phyloP scores from a whole-genome alignment of 1,140 invertebrate species.

The Apis mellifera region DNA sequence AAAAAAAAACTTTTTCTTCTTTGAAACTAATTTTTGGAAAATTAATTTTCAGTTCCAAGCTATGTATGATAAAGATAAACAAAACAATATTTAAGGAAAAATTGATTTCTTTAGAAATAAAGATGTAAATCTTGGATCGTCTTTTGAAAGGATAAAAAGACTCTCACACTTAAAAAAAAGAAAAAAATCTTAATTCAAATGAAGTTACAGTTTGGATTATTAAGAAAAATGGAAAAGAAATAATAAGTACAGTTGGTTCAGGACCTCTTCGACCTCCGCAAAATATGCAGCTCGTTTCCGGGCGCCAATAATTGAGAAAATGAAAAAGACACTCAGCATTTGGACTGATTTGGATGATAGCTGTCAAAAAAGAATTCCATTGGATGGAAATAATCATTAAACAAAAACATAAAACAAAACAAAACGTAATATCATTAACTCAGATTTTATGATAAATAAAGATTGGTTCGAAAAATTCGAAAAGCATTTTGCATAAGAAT shows the following conservation, averaged over 20 bases:
- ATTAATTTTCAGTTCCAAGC: conserved; percentile 28
- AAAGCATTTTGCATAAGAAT: conserved; percentile 48
- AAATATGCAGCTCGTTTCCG: no score
- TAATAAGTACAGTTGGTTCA: conserved; percentile 25
- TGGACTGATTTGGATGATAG: conserved; percentile 38
- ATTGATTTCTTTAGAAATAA: conserved; percentile 17
- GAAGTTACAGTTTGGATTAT: conserved; percentile 33
- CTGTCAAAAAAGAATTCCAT: conserved; percentile 31
- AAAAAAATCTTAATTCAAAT: conserved; percentile 32
- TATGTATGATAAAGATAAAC: conserved; percentile 29
- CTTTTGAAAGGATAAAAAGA: conserved; percentile 35
- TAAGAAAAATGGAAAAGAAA: conserved; percentile 37
- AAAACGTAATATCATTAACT: no score
- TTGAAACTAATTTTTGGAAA: conserved; percentile 4
- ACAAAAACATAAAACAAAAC: no score
- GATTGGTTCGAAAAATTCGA: conserved; percentile 77
- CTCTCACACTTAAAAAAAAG: conserved; percentile 5
- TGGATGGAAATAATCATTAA: neutral
- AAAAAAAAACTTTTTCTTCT: neutral
- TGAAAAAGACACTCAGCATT: no score
- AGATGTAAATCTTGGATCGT: neutral
- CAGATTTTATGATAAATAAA: conserved; percentile 67
- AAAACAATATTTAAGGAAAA: conserved; percentile 11
- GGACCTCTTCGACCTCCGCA: neutral
- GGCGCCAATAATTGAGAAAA: no score